Percentiles rank a stretch among this genome's conserved stretches.
These are phyloP conservation scores for Phocoena sinus DNA, from an alignment of 2,113 vertebrate species.

Conservation along the genomic window DNA sequence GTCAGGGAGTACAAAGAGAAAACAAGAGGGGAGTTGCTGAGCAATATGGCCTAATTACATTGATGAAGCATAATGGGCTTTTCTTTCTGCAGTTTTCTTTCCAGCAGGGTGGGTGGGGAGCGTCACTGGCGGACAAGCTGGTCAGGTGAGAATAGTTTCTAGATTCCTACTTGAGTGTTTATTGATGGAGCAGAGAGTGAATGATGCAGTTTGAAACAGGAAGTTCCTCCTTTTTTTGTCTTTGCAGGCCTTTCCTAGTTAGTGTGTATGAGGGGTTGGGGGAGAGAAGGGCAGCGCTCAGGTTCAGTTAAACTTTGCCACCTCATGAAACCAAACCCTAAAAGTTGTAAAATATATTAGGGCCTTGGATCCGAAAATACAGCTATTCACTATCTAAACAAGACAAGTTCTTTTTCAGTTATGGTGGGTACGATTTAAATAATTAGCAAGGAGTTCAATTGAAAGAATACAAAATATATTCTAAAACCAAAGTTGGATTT, in stretches of 20 bases:
- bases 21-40: not conserved
- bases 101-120: constrained; percentile 90
- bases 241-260: too few relatives aligned
- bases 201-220: not conserved
- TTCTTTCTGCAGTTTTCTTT: constrained; percentile 86
- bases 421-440: not conserved
- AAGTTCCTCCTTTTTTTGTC: not conserved
- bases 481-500: not conserved
- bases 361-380: not conserved
- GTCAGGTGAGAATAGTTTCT: constrained; percentile 82
- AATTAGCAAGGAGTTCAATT: not conserved
- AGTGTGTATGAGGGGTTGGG: not conserved
- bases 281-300: too few relatives aligned
- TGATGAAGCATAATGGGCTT: not conserved
- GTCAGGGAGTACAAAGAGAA: rapidly evolving
- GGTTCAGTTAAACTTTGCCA: not conserved
- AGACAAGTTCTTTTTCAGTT: not conserved
- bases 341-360: not conserved
- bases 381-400: not conserved
- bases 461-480: not conserved
- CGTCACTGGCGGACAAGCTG: constrained; percentile 86
- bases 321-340: not conserved
- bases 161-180: not conserved
- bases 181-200: not conserved
- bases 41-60: not conserved